phyloP scores from a whole-genome alignment of 1,140 invertebrate species.

The Helicorthomorpha holstii region DNA sequence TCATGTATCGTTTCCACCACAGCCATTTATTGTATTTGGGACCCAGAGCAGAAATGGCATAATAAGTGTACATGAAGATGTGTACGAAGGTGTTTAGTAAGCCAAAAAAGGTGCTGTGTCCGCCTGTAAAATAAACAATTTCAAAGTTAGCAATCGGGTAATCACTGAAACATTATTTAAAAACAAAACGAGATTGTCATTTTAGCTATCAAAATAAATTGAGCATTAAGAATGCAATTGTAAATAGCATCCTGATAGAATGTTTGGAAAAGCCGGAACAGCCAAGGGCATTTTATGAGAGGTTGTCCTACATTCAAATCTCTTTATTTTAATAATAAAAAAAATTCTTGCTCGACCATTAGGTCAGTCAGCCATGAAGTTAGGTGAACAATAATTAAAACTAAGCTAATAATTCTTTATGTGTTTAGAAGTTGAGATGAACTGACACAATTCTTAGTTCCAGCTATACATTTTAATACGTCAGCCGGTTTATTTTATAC shows the following conservation, averaged over 20 bases:
- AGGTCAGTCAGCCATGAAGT: too few relatives aligned
- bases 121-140: slow-evolving; percentile 34
- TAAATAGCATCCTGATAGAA: neutral
- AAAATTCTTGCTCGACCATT: too few relatives aligned
- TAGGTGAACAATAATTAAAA: too few relatives aligned
- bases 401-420: too few relatives aligned
- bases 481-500: too few relatives aligned
- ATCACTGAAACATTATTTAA: neutral
- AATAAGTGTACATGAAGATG: slow-evolving; percentile 38
- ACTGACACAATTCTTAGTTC: too few relatives aligned
- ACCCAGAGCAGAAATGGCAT: slow-evolving; percentile 33
- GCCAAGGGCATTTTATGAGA: too few relatives aligned
- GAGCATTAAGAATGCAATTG: too few relatives aligned
- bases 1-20: slow-evolving; percentile 39
- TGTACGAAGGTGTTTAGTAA: slow-evolving; percentile 74
- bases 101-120: slow-evolving; percentile 62
- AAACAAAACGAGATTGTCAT: neutral
- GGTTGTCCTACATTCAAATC: too few relatives aligned
- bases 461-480: too few relatives aligned
- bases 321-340: too few relatives aligned
- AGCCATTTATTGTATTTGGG: slow-evolving; percentile 31
- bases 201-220: neutral
- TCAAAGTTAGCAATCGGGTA: neutral
- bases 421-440: too few relatives aligned
- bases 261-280: neutral